Conservation (phyloP, 2,797 vertebrate species). For the Myripristis murdjan region DNA sequence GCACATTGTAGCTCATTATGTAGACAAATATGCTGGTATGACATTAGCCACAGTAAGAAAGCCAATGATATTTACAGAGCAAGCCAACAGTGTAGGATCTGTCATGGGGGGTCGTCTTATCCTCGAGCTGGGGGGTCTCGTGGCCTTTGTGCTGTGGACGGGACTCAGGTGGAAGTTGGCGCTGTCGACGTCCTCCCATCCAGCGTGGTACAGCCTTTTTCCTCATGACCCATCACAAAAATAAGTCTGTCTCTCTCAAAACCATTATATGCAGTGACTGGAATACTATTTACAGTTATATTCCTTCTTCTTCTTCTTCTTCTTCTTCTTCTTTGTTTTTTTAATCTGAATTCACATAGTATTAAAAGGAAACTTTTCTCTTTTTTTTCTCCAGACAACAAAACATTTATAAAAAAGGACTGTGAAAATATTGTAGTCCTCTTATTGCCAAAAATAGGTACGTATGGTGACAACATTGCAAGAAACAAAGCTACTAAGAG, state of each 20-base stretch:
- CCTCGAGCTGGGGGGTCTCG: conserved; percentile 64
- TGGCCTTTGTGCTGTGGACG: conserved; percentile 63
- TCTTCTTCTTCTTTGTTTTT: conserved; percentile 71
- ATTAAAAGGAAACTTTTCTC: conserved; percentile 62
- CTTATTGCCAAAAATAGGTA: conserved; percentile 97
- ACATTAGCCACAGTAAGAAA: conserved; percentile 78
- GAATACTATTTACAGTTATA: conserved; percentile 90
- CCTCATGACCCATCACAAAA: conserved; percentile 86
- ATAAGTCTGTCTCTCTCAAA: conserved; percentile 86
- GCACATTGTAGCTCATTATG: conserved; percentile 62
- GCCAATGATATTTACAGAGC: conserved; percentile 71
- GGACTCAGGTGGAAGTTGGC: conserved; percentile 35
- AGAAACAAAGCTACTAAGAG: conserved; percentile 85
- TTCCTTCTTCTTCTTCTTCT: no score
- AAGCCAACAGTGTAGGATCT: conserved; percentile 66
- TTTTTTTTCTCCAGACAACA: conserved; percentile 81
- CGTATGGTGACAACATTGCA: conserved; percentile 87
- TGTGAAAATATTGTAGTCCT: conserved; percentile 89
- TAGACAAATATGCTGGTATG: conserved; percentile 87
- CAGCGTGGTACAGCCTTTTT: conserved; percentile 10
- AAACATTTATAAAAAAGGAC: conserved; percentile 92
- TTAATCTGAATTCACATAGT: conserved; percentile 85
- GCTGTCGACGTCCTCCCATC: no score
- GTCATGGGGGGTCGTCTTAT: conserved; percentile 67
- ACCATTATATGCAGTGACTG: conserved; percentile 90